Evolutionary conservation across 1,140 invertebrate species (phyloP), one percentile per base, ranked within the genome.

Genomic region (Drosophila pallidifrons): DNA sequence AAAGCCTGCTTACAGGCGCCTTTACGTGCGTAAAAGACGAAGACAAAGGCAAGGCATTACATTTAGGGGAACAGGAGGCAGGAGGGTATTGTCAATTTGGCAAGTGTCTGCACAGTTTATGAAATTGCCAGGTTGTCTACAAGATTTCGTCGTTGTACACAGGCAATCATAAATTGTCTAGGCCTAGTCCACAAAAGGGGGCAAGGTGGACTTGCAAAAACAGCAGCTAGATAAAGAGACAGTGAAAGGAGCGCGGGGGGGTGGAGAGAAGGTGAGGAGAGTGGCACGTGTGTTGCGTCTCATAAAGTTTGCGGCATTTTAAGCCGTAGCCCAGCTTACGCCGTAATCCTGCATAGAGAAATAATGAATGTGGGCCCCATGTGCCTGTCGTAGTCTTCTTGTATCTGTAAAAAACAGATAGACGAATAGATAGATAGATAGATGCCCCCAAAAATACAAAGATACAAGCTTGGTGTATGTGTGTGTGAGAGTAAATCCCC

Each of bases 241-340:
- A 47, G 38, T 30, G 20, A 11, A 15, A 10, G 25, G 46, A 0
- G 10, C 10, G 10, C 35, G n/a, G 64, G 13, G 11, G 1, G 8
- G 58, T 45, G 20, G 7, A 32, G 7, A 32, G 25, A 1, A 28
- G 16, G 45, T 15, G 41, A 11, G 45, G 63, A 20, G 38, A 30
- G 13, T 41, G 65, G 70, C 85, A 88, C 85, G 85, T 89, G 85
- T 88, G 81, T 78, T 88, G 85, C 71, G 81, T 79, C 85, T 79
- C 78, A 89, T 89, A 89, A 88, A 88, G 85, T 88, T 88, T 88
- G 85, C 71, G 86, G 85, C 77, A 89, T 81, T 88, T 88, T 88
- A 88, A 88, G 85, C 85, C 79, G 69, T 71, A 76, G 61, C 74
- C 85, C 68, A 30, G 85, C 85, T 88, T 88, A 88, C 71, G 79